Evolutionary conservation across 2,888 invertebrate species (phyloP).

Genomic region (Lasioglossum morio): DNA sequence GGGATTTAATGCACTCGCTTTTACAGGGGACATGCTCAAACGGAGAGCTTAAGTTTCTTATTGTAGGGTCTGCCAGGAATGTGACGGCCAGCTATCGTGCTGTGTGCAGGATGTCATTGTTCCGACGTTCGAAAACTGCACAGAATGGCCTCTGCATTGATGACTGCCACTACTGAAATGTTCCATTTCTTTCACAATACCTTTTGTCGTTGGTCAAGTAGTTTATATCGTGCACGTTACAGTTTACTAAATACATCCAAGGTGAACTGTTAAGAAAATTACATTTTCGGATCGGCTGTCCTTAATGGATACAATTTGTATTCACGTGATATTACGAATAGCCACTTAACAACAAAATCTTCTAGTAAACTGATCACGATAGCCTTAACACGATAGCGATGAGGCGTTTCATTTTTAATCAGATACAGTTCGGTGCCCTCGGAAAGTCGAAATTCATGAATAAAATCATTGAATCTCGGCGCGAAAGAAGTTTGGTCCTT

Average conservation of each 20-base stretch:
- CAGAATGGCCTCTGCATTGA: not conserved
- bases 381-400: not conserved
- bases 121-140: not conserved
- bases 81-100: not conserved
- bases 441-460: conserved; percentile 14
- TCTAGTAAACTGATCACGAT: not conserved
- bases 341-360: not conserved
- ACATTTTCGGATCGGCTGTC: not conserved
- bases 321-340: not conserved
- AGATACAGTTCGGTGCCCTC: not conserved
- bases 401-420: conserved; percentile 1
- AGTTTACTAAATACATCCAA: not conserved
- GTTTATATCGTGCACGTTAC: not conserved
- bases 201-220: not conserved
- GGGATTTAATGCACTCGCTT: not conserved
- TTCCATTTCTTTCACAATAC: not conserved
- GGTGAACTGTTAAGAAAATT: not conserved
- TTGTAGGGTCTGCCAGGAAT: not conserved
- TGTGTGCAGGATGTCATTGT: not conserved
- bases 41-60: not conserved
- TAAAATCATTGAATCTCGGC: conserved; percentile 15
- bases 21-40: not conserved
- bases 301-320: not conserved
- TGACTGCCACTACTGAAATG: not conserved
- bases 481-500: not conserved